Evolutionary conservation across 2,113 vertebrate species (phyloP), one percentile per base, ranked within the genome.

Genomic region (Syrmaticus mikado): DNA sequence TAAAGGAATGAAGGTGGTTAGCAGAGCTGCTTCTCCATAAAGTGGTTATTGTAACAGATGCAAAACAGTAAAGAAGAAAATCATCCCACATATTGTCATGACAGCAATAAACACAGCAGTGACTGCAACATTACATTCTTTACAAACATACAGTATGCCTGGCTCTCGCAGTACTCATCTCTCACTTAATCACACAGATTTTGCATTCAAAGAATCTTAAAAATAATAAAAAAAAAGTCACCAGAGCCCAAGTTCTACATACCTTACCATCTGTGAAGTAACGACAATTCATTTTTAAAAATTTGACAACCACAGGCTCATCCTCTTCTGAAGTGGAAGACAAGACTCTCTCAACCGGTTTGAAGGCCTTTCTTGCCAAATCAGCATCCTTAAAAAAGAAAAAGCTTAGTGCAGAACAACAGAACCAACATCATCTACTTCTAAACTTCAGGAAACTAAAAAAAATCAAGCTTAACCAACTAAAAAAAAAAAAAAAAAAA

Each of bases 201-300:
- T 90, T 30, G 10, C 61, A 62, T 78, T 52, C 60, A 58, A 75
- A 70, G 12, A 57, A 71, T 60, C n/a, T 60, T 27, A 66, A 70
- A 60, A 34, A 70, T 24, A 46, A 46, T n/a, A n/a, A 46, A 18
- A 46, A 45, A 19, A 21, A 46, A 46, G 13, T 24, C 30, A 48
- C 19, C 64, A 75, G 85, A n/a, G 36, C 30, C 13, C 71, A 64
- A 32, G 41, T 68, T 72, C 14, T 38, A 92, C 97, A 61, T 96
- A 99, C 99, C 99, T 99, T 99, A 87, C 99, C 99, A 76, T 99
- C 99, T 1, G 99, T 99, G 97, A 99, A 99, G 91, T 99, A 99
- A 53, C 99, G 99, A 97, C 99, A 99, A 96, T 99, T 99, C 99
- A 99, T 99, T 97, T 99, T 99, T 91, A 99, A 98, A 96, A 99